Evolutionary conservation across 2,888 invertebrate species (phyloP).

Genomic region (Cheilosia pagana): DNA sequence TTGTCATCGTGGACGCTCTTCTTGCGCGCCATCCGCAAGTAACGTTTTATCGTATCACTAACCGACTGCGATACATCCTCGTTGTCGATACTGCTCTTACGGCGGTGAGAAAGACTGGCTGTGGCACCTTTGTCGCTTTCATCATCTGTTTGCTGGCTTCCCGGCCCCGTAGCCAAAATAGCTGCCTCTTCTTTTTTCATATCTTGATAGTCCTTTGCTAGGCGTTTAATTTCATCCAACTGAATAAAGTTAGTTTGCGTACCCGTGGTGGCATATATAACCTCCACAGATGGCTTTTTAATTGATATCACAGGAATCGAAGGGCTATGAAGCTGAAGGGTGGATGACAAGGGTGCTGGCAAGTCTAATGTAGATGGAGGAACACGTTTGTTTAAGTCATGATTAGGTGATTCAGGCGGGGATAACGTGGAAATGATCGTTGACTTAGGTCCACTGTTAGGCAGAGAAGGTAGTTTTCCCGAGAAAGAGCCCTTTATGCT

Average conservation of each 20-base stretch:
- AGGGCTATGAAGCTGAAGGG: conserved; percentile 29
- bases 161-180: conserved; percentile 66
- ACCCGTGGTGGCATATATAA: conserved; percentile 77
- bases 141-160: conserved; percentile 78
- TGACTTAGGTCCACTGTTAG: conserved; percentile 34
- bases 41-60: conserved; percentile 93
- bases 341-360: conserved; percentile 29
- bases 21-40: conserved; percentile 93
- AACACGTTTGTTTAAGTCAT: conserved; percentile 60
- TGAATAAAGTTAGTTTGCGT: conserved; percentile 81
- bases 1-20: conserved; percentile 91
- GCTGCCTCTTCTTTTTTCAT: conserved; percentile 76
- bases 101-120: conserved; percentile 81
- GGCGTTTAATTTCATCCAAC: conserved; percentile 78
- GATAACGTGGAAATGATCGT: conserved; percentile 17
- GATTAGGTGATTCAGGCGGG: conserved; percentile 29
- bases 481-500: conserved; percentile 45
- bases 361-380: conserved; percentile 76
- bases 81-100: conserved; percentile 92
- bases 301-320: conserved; percentile 54
- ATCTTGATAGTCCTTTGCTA: conserved; percentile 80
- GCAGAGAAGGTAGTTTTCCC: conserved; percentile 24
- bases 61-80: conserved; percentile 94
- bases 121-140: conserved; percentile 77
- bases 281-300: conserved; percentile 61